Base-by-base conservation (phyloP, 2,888 invertebrate species). In the Brenthis daphne region DNA sequence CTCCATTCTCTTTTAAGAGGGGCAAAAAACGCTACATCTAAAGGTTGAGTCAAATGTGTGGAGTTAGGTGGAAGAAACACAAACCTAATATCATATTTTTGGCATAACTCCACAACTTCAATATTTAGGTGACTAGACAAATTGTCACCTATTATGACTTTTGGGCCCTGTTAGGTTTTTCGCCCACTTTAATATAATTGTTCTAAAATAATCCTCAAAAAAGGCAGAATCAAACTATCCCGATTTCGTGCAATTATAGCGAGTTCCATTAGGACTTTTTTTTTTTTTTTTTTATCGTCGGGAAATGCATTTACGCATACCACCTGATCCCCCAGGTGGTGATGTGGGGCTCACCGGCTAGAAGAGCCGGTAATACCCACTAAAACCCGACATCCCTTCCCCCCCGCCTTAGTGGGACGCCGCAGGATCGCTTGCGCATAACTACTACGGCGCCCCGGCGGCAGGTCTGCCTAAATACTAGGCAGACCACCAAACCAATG, bases 241-340 rank as follows among this genome's bases (percentile, higher is more conserved):
- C 50, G 77, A 78, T 71, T 79, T 77, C 1, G 80, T 79, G 0
- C 83, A 58, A 72, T 85, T 87, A 70, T 83, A 89, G 5, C 82
- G 54, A 57, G 80, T 61, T 60, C 79, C 74, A 20, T 63, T 20
- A 20, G 85, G 85, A 12, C 88, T n/a, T n/a, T n/a, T n/a, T n/a
- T n/a, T n/a, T n/a, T n/a, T n/a, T n/a, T n/a, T n/a, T n/a, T n/a
- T n/a, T n/a, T n/a, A n/a, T n/a, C n/a, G n/a, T n/a, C n/a, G n/a
- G n/a, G n/a, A n/a, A n/a, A n/a, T n/a, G n/a, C n/a, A n/a, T n/a
- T n/a, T n/a, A n/a, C n/a, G n/a, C n/a, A n/a, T n/a, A n/a, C n/a
- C n/a, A n/a, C n/a, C n/a, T n/a, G n/a, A n/a, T n/a, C n/a, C n/a
- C n/a, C n/a, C n/a, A n/a, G n/a, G n/a, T n/a, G n/a, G n/a, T n/a